Base-by-base conservation (phyloP, 2,113 vertebrate genomes). In the Syngnathus typhle region DNA sequence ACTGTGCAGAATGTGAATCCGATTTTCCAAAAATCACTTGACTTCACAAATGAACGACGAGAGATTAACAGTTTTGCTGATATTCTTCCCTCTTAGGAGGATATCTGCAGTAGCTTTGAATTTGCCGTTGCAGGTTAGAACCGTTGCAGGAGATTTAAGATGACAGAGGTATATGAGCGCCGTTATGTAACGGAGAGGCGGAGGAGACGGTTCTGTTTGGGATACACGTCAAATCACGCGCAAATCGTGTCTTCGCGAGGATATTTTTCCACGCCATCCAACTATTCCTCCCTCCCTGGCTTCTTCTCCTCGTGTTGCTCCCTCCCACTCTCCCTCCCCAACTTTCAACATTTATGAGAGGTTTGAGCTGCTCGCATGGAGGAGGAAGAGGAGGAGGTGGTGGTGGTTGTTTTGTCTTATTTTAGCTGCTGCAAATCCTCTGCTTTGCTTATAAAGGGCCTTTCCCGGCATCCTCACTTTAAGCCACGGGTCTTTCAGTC, bases 261-360 rank as follows among this genome's bases (percentile, higher is more conserved):
- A 4, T 71, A 27, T 68, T 67, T 62, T 69, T 32, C 32, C 6
- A 16, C n/a, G 6, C 62, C n/a, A 15, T 47, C 47, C 39, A 41
- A 63, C n/a, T 36, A 27, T 49, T 54, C 13, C 27, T 52, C 18
- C 52, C 49, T 67, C 59, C 65, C 63, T 39, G 7, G 43, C 69
- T 52, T 52, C 27, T 3, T 59, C 64, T 70, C 47, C 37, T 27
- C 60, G 46, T 73, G 36, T 49, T 70, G 67, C 65, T 59, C 60
- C 13, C 51, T 64, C 55, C 56, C 71, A 67, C 16, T 63, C 64
- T 6, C 39, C 21, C 37, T 65, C 54, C 62, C 65, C 56, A 69
- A 86, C 81, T 79, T 84, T 69, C 63, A 88, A 78, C 77, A 84
- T 85, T 79, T 72, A 78, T 83, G 77, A 81, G 83, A 68, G 77